These are phyloP conservation scores for Catocala nupta DNA, from an alignment of 2,888 invertebrate genomes.

Conservation along the genomic window DNA sequence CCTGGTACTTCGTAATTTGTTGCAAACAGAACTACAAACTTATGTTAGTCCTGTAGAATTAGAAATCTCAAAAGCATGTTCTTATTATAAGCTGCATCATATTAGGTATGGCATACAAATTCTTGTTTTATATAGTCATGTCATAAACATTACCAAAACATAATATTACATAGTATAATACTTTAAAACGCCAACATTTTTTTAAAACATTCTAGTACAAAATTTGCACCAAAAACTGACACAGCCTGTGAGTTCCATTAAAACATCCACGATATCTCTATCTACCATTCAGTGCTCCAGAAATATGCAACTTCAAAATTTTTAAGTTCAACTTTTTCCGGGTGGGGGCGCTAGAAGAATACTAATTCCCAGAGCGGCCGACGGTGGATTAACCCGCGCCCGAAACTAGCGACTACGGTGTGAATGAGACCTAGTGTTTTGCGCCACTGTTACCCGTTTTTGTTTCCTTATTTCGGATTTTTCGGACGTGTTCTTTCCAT, in stretches of 20 bases:
- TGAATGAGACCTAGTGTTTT: conserved; percentile 50
- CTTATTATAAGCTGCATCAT: too few relatives aligned
- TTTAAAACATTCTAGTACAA: neutral
- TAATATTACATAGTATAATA: too few relatives aligned
- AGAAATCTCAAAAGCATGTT: too few relatives aligned
- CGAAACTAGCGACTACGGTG: conserved; percentile 51
- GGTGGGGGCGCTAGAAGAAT: conserved; percentile 60
- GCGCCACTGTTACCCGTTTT: conserved; percentile 31
- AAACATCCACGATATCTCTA: conserved; percentile 28
- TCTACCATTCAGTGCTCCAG: conserved; percentile 35
- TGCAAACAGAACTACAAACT: too few relatives aligned
- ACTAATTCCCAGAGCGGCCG: conserved; percentile 60
- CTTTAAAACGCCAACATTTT: neutral
- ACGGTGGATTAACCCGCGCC: conserved; percentile 57
- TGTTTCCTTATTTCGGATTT: conserved; percentile 34
- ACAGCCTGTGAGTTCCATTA: conserved; percentile 4
- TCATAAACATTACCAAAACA: too few relatives aligned
- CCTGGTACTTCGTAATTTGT: too few relatives aligned
- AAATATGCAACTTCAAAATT: conserved; percentile 57
- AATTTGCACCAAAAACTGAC: neutral
- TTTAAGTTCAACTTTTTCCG: conserved; percentile 64
- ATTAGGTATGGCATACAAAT: too few relatives aligned
- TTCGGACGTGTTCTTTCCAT: conserved; percentile 16
- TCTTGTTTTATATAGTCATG: too few relatives aligned
- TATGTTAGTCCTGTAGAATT: too few relatives aligned